phyloP scores from a whole-genome alignment of 2,113 vertebrate species.

The Callionymus lyra region DNA sequence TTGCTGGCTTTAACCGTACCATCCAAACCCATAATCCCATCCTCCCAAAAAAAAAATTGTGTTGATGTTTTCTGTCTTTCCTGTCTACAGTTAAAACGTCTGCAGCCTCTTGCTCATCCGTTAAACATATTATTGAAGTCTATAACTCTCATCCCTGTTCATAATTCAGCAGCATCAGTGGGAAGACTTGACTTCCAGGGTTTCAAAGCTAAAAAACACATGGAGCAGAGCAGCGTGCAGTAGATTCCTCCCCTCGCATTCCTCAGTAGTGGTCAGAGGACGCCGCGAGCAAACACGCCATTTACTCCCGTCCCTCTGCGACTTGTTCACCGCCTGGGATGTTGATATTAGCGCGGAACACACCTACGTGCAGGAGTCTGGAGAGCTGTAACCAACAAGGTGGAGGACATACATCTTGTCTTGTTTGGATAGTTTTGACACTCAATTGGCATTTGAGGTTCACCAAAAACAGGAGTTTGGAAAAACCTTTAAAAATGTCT shows the following conservation, averaged over 20 bases:
- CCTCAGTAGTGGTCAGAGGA: conserved; percentile 39
- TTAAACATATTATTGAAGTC: conserved; percentile 23
- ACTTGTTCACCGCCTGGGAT: conserved; percentile 29
- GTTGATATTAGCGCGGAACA: conserved; percentile 51
- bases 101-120: conserved; percentile 27
- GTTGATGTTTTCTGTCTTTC: not conserved
- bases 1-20: conserved; percentile 17
- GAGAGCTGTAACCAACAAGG: conserved; percentile 26
- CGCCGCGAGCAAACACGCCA: conserved; percentile 52
- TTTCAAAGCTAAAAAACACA: conserved; percentile 54
- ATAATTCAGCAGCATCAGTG: conserved; percentile 24
- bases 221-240: conserved; percentile 45
- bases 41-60: conserved; percentile 11
- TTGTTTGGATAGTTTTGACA: conserved; percentile 36
- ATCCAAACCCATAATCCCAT: conserved; percentile 19
- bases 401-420: conserved; percentile 31
- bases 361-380: conserved; percentile 25
- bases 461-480: too few relatives aligned
- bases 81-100: conserved; percentile 2
- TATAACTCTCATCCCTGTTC: conserved; percentile 14
- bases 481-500: too few relatives aligned
- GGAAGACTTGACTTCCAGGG: conserved; percentile 18
- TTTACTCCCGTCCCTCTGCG: conserved; percentile 51
- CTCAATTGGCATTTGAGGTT: too few relatives aligned
- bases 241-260: conserved; percentile 60